Conservation (phyloP, 2,113 vertebrate species). For the Microcebus griseorufus region DNA sequence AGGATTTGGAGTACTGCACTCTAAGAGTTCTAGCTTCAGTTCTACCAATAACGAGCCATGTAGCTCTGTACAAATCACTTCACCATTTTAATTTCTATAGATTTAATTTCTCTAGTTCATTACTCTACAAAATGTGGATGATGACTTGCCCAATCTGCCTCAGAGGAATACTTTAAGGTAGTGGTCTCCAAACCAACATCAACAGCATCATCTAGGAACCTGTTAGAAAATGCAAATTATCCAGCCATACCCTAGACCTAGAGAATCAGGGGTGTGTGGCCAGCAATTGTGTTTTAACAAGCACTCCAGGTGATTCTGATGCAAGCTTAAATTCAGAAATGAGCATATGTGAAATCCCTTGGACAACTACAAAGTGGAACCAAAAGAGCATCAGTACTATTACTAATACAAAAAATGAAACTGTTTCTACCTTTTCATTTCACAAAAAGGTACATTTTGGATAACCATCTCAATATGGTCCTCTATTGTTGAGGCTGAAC, state of each 20-base stretch:
- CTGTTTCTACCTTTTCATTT: background rate
- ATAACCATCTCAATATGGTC: slow-evolving; percentile 2
- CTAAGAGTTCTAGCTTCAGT: slow-evolving; percentile 21
- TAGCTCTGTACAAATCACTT: background rate
- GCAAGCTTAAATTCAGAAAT: background rate
- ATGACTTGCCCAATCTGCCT: background rate
- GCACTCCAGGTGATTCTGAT: background rate
- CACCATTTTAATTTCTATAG: slow-evolving; percentile 26
- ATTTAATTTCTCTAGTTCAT: slow-evolving; percentile 27
- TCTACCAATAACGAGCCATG: slow-evolving; percentile 32
- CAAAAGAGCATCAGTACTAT: background rate
- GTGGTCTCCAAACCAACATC: background rate
- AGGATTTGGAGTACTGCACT: background rate
- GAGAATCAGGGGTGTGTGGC: background rate
- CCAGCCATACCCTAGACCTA: background rate
- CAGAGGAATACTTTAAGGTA: background rate
- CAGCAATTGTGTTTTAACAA: slow-evolving; percentile 26
- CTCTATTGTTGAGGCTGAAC: background rate
- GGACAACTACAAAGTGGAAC: background rate
- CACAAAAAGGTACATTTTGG: slow-evolving; percentile 29
- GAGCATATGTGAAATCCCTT: background rate
- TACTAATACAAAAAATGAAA: background rate
- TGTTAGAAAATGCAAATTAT: slow-evolving; percentile 6
- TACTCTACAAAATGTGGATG: slow-evolving; percentile 34
- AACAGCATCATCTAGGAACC: background rate